These are phyloP conservation scores for Gnathonemus echidnorhynchus DNA, from an alignment of 2,113 vertebrate genomes.

Conservation along the genomic window DNA sequence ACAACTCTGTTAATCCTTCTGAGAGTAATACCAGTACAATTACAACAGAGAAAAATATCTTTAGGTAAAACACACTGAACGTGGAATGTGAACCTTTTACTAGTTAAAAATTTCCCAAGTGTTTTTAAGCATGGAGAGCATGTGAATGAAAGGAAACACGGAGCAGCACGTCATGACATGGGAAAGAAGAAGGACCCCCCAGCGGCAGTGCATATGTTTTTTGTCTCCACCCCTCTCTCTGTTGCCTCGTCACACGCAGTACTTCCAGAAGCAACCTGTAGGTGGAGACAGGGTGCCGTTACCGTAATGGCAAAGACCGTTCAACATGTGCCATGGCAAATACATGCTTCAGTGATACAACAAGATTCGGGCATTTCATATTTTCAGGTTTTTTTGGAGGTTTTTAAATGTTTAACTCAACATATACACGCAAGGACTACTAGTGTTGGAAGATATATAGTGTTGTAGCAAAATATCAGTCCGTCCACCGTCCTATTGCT, in stretches of 20 bases:
- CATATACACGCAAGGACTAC: background rate
- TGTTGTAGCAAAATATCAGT: background rate
- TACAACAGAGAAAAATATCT: background rate
- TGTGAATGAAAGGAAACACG: background rate
- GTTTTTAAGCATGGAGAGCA: background rate
- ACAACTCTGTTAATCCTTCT: background rate
- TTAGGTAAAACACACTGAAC: background rate
- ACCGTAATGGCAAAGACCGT: background rate
- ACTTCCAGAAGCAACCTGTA: slow-evolving; percentile 68
- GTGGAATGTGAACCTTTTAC: background rate
- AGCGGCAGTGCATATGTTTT: background rate
- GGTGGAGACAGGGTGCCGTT: background rate
- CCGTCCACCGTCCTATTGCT: background rate
- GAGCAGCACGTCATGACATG: background rate
- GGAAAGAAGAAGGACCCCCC: background rate
- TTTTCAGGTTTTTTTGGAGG: background rate
- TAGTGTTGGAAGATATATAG: background rate
- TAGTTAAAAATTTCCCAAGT: background rate
- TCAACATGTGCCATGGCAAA: background rate
- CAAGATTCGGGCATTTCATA: background rate
- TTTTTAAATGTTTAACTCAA: background rate
- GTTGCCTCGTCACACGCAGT: slow-evolving; percentile 53
- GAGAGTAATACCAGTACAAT: background rate
- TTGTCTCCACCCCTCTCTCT: background rate
- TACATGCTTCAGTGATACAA: background rate